Base-by-base conservation (phyloP, 2,113 vertebrate genomes). In the Channa argus region DNA sequence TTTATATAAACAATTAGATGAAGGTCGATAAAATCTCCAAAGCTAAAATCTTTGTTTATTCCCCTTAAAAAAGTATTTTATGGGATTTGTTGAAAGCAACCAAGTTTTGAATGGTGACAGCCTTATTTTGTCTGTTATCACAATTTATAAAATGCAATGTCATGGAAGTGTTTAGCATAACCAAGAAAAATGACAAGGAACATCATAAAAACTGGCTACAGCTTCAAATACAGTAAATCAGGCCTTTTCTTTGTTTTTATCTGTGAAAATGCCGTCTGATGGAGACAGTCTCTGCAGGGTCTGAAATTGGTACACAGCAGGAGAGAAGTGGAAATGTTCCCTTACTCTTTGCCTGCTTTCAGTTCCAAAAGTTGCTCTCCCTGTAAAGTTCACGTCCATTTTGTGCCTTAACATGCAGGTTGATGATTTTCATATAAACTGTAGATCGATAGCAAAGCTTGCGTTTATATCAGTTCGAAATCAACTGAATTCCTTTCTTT, bases 401-500 rank as follows among this genome's bases (percentile, higher is more conserved):
- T 66, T 12, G 60, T 55, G 56, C 5, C 52, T 24, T 24, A 41
- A 15, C 36, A 24, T 52, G 36, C 41, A 6, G 15, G 33, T 55
- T 37, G 11, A 7, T 12, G 1, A 54, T 45, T 24, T 51, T 38
- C 7, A 44, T 44, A 24, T 44, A 24, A 44, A 24, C 14, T 52
- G 36, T 56, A 33, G 8, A 11, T n/a, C 0, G 8, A 61, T 11
- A 63, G 11, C 34, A 50, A 51, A 34, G 50, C 50, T 36, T 24
- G 8, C 34, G 15, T 55, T 12, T 5, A 24, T 24, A 12, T 47
- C 43, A 39, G 56, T 72, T 45, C 67, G 61, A 76, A 43, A 76
- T 47, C 1, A 24, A 24, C 24, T 24, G 24, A 24, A 24, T 24
- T 24, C 24, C 24, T 24, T 24, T 24, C 10, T 33, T 14, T 67